Conservation (phyloP, 2,113 vertebrate species). For the Chrysochloris asiatica region DNA sequence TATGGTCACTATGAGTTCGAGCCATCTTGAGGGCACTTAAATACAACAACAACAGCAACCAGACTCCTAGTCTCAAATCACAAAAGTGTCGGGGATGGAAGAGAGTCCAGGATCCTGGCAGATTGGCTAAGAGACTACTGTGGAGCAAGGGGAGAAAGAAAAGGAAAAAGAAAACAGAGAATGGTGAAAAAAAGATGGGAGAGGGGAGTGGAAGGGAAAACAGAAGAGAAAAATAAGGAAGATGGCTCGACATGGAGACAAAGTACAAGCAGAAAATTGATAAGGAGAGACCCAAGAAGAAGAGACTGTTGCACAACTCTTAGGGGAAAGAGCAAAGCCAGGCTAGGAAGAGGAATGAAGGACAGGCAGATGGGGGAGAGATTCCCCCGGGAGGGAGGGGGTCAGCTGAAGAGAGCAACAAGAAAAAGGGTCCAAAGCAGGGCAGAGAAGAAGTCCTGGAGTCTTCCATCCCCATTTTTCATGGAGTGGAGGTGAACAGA, state of each 20-base stretch:
- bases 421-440: not conserved
- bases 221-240: not conserved
- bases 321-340: not conserved
- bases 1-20: no score
- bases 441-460: slow-evolving; percentile 14
- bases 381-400: not conserved
- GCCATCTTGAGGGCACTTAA: no score
- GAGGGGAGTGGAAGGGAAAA: not conserved
- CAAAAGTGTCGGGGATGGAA: not conserved
- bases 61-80: not conserved
- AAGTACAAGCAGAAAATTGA: not conserved
- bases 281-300: not conserved
- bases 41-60: no score
- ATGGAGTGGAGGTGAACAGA: slow-evolving; percentile 47
- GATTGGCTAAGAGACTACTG: not conserved
- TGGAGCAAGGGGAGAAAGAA: not conserved
- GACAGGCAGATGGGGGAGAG: not conserved
- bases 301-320: not conserved
- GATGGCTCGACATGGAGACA: not conserved
- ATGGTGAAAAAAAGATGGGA: not conserved
- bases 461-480: slow-evolving; percentile 22
- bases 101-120: no score
- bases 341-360: not conserved
- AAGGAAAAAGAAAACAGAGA: not conserved
- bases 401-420: not conserved